Conservation (phyloP, 1,140 invertebrate species). For the Batillaria attramentaria region DNA sequence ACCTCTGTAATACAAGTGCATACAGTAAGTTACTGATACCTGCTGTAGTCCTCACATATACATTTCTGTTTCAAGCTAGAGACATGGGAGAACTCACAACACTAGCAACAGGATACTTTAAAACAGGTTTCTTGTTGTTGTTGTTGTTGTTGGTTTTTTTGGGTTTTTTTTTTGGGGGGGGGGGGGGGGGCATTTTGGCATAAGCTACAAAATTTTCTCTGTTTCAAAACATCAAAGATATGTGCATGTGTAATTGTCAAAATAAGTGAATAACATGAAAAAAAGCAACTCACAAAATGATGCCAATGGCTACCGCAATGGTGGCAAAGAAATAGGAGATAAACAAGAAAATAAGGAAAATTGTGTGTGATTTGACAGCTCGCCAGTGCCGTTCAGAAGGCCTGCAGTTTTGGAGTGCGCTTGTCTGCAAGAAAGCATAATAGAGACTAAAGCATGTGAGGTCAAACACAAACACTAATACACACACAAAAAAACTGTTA, state of each 20-base stretch:
- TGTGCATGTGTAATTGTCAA: neutral
- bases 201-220: neutral
- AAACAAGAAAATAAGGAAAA: conserved; percentile 80
- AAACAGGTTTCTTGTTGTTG: too few species aligned
- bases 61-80: too few species aligned
- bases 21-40: too few species aligned
- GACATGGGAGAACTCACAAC: too few species aligned
- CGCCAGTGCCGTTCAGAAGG: conserved; percentile 75
- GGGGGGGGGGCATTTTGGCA: too few species aligned
- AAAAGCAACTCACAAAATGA: conserved; percentile 73
- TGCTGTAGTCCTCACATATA: too few species aligned
- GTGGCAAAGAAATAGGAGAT: conserved; percentile 77
- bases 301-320: conserved; percentile 76
- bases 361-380: conserved; percentile 81
- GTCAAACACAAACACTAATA: neutral
- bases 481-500: too few species aligned
- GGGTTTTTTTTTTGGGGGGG: too few species aligned
- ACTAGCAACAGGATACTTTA: too few species aligned
- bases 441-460: neutral
- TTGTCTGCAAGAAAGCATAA: conserved; percentile 53
- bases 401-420: conserved; percentile 62
- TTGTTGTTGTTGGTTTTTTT: too few species aligned
- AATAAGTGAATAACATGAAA: too few species aligned
- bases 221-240: neutral
- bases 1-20: too few species aligned